A percentile compares a stretch with the other conserved stretches of the same genome.
Conservation (phyloP, 2,113 vertebrate genomes). For the Crotophaga sulcirostris region DNA sequence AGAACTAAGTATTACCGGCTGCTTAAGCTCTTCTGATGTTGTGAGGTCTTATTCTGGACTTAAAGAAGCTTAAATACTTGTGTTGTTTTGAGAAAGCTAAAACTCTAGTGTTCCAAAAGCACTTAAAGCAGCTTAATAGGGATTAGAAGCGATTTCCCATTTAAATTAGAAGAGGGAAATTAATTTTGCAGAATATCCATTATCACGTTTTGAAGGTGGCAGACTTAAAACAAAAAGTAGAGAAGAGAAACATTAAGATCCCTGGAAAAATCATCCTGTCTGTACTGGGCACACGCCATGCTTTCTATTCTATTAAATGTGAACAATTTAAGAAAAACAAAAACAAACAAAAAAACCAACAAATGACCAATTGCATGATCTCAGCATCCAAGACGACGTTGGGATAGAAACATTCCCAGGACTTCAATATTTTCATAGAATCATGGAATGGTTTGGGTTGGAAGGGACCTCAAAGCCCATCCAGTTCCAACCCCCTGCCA, state of each 20-base stretch:
- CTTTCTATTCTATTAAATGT: background rate
- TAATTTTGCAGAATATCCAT: background rate
- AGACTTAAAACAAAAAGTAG: fast-evolving
- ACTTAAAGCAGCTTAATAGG: background rate
- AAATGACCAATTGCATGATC: background rate
- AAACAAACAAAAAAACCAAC: fast-evolving
- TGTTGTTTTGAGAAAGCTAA: background rate
- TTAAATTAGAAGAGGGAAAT: background rate
- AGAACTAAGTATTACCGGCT: background rate
- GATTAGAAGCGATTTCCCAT: background rate
- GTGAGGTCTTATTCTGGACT: background rate
- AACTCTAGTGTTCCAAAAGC: background rate
- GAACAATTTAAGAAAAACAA: background rate
- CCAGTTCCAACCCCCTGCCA: too few relatives aligned
- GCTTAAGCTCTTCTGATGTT: background rate
- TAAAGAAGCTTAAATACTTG: background rate
- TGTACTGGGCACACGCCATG: background rate
- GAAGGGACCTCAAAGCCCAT: too few relatives aligned
- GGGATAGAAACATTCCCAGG: background rate
- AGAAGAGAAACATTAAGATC: background rate
- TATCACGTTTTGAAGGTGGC: fast-evolving
- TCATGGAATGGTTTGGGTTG: too few relatives aligned
- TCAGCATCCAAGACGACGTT: fast-evolving
- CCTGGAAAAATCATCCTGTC: background rate
- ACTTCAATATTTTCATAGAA: background rate